A percentile compares a stretch with the other conserved stretches of the same genome.
phyloP scores from a whole-genome alignment of 2,797 vertebrate genomes.

The Cetoscarus ocellatus region DNA sequence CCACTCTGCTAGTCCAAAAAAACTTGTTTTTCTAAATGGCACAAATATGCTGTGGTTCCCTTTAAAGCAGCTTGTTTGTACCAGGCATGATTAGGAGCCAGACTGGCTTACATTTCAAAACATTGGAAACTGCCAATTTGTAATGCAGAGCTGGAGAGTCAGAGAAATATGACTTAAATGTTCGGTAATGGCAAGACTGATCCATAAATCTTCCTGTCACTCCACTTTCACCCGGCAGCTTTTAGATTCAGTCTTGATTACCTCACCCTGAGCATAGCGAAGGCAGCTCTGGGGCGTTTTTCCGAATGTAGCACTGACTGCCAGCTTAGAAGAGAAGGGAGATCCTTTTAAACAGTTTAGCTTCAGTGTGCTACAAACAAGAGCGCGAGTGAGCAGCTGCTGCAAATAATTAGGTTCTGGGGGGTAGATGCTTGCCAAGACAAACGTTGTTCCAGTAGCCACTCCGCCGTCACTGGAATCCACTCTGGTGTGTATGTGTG shows the following conservation, averaged over 20 bases:
- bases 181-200: conserved; percentile 33
- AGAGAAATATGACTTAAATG: conserved; percentile 21
- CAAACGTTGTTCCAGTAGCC: conserved; percentile 84
- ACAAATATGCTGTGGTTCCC: conserved; percentile 40
- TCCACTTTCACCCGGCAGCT: conserved; percentile 35
- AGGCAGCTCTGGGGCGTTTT: conserved; percentile 47
- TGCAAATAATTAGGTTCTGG: conserved; percentile 81
- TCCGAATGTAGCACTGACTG: conserved; percentile 31
- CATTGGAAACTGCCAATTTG: conserved; percentile 12
- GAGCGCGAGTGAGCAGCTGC: conserved; percentile 79
- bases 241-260: conserved; percentile 60
- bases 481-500: conserved; percentile 15
- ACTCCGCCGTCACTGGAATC: conserved; percentile 69
- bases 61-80: conserved; percentile 51
- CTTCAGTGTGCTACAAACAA: conserved; percentile 79
- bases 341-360: conserved; percentile 76
- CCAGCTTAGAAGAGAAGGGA: conserved; percentile 55
- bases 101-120: conserved; percentile 49
- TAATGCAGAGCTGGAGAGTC: conserved; percentile 18
- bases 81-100: conserved; percentile 39
- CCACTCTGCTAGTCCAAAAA: conserved; percentile 9
- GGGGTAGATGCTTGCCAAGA: conserved; percentile 76
- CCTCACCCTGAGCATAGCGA: conserved; percentile 19
- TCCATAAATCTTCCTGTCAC: conserved; percentile 48
- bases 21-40: conserved; percentile 54